Base-by-base conservation (phyloP, 2,888 invertebrate species). In the Subacronicta megacephala region DNA sequence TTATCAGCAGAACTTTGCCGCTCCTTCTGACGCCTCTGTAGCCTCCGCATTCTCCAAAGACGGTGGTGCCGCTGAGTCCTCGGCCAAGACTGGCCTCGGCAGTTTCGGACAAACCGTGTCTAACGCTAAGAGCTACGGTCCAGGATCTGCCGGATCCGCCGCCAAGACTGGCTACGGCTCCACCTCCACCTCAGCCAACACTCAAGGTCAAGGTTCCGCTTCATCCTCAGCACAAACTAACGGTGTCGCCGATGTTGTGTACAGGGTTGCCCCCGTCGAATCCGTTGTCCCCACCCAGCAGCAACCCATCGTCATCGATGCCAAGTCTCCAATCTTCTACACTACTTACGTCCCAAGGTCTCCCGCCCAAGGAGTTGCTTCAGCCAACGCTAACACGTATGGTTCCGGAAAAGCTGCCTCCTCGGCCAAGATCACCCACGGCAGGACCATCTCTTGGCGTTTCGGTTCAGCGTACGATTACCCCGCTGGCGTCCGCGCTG, bases 401-500 rank as follows among this genome's bases (percentile, higher is more conserved):
- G 83, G 83, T 13, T 66, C 78, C 31, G 85, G 85, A n/a, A 77
- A 68, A 18, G 84, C 82, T 23, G 60, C 78, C 17, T 81, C 86
- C 10, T 78, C 84, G 4, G 87, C 87, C 52, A 86, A 84, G 53
- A 56, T 79, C 13, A 55, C 72, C 49, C 76, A 75, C 6, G 31
- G 83, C 43, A 85, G 82, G 50, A 79, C 81, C 46, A 85, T 89
- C 75, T 82, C 83, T 57, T 93, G 93, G 93, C 88, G 82, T 33
- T 92, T 93, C 64, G 93, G 93, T 12, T 88, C 90, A 26, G 66
- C 80, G 1, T 93, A 92, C 64, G 84, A 83, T 46, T 59, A 58
- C 10, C 90, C 90, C n/a, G 74, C 82, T 10, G 55, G 67, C 44
- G 75, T 75, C 4, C 62, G 63, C 0, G 78, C 83, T 33, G 83